Percentiles rank a stretch among this genome's conserved stretches.
These are phyloP conservation scores for Philereme transversata DNA, from an alignment of 2,888 invertebrate genomes.

Conservation along the genomic window DNA sequence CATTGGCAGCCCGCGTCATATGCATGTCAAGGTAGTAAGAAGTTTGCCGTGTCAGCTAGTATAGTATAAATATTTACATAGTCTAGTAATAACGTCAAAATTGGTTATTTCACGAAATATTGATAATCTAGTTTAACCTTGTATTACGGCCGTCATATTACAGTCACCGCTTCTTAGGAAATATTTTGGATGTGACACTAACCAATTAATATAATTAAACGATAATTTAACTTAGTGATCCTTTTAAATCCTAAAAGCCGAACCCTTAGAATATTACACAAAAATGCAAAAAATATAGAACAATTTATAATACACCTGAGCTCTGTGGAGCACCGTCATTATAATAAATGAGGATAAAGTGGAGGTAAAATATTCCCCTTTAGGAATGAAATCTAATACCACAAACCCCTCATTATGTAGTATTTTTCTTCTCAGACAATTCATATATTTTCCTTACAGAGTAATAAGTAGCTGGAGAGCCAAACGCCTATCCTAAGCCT, in stretches of 20 bases:
- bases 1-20: no score
- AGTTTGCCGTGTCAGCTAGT: no score
- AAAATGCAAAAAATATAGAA: conserved; percentile 20
- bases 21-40: no score
- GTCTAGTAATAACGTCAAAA: no score
- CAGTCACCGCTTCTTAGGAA: no score
- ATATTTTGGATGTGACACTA: no score
- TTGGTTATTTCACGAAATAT: no score
- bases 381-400: conserved; percentile 39
- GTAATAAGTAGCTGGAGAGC: conserved; percentile 6
- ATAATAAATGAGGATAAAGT: conserved; percentile 42
- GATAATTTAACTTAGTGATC: neutral
- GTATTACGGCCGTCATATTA: no score
- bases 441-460: conserved; percentile 24
- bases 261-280: neutral
- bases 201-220: neutral
- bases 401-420: conserved; percentile 36
- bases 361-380: conserved; percentile 38
- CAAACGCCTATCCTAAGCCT: no score
- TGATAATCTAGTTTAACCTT: no score
- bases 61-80: no score
- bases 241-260: neutral
- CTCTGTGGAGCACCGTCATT: conserved; percentile 36
- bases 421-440: conserved; percentile 33
- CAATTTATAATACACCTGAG: conserved; percentile 36